Conservation (phyloP, 2,888 invertebrate genomes). For the Danaus chrysippus region DNA sequence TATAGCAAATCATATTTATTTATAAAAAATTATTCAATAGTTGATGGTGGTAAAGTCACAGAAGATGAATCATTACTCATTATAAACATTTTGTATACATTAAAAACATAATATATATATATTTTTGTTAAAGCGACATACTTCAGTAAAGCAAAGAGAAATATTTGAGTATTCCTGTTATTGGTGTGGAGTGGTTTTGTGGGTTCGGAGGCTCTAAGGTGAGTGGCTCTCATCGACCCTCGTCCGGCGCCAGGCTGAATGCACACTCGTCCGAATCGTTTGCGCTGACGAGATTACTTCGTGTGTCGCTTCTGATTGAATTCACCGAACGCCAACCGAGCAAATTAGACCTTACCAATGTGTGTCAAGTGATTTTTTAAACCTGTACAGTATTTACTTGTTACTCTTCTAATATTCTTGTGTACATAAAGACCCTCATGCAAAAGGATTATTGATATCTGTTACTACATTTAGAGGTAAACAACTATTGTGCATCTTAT, state of each 20-base stretch:
- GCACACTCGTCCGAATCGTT: slow-evolving; percentile 66
- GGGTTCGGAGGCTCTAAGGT: slow-evolving; percentile 45
- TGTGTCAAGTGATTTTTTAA: slow-evolving; percentile 12
- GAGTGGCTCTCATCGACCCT: slow-evolving; percentile 54
- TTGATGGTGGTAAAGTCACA: too few species aligned
- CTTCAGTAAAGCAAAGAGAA: slow-evolving; percentile 8
- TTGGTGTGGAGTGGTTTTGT: slow-evolving; percentile 46
- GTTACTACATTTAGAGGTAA: too few species aligned
- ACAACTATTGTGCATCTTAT: too few species aligned
- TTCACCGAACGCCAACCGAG: slow-evolving; percentile 13
- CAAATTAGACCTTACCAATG: slow-evolving; percentile 7
- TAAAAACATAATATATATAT: neutral
- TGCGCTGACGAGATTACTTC: slow-evolving; percentile 65
- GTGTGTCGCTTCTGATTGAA: slow-evolving; percentile 65
- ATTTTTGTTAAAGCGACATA: neutral
- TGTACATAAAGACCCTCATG: neutral
- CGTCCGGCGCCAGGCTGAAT: slow-evolving; percentile 61
- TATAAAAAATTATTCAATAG: too few species aligned
- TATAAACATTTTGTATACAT: too few species aligned
- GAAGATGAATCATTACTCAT: too few species aligned
- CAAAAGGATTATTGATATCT: too few species aligned
- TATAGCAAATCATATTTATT: too few species aligned
- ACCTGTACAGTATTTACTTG: slow-evolving; percentile 1
- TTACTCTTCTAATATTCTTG: neutral
- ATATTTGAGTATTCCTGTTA: slow-evolving; percentile 26